Evolutionary conservation across 2,888 invertebrate genomes (phyloP).

Genomic region (Eristalis arbustorum): DNA sequence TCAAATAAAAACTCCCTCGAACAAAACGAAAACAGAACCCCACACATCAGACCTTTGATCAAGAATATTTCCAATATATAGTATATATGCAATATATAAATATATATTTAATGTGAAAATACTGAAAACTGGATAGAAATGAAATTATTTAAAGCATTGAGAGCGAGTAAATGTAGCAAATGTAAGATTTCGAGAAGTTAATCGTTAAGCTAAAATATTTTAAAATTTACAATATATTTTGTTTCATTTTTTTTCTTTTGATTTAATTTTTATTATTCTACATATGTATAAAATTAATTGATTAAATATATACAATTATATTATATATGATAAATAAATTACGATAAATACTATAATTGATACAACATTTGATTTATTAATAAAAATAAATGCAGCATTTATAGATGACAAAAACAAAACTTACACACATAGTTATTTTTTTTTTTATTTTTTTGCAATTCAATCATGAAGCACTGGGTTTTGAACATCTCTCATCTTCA

Average conservation of each 20-base stretch:
- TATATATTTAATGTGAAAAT: conserved; percentile 35
- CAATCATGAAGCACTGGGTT: background rate
- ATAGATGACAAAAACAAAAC: conserved; percentile 56
- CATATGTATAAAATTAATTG: conserved; percentile 68
- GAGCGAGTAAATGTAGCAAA: conserved; percentile 63
- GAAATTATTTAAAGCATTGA: conserved; percentile 51
- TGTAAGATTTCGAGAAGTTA: conserved; percentile 69
- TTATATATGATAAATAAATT: conserved; percentile 69
- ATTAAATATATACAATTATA: conserved; percentile 69
- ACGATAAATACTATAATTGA: conserved; percentile 65
- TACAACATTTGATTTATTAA: conserved; percentile 67
- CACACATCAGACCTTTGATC: conserved; percentile 48
- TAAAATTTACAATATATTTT: conserved; percentile 55
- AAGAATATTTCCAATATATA: conserved; percentile 55
- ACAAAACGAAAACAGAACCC: conserved; percentile 39
- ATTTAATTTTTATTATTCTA: conserved; percentile 65
- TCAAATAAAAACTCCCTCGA: conserved; percentile 37
- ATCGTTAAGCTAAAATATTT: conserved; percentile 57
- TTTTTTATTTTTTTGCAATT: background rate
- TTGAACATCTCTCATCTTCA: background rate
- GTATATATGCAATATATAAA: conserved; percentile 26
- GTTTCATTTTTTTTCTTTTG: conserved; percentile 55
- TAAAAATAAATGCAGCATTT: conserved; percentile 66
- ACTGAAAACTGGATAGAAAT: conserved; percentile 48
- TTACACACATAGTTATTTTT: conserved; percentile 33